A percentile compares a stretch with the other conserved stretches of the same genome.
Conservation (phyloP, 2,113 vertebrate species). For the Albula goreensis region DNA sequence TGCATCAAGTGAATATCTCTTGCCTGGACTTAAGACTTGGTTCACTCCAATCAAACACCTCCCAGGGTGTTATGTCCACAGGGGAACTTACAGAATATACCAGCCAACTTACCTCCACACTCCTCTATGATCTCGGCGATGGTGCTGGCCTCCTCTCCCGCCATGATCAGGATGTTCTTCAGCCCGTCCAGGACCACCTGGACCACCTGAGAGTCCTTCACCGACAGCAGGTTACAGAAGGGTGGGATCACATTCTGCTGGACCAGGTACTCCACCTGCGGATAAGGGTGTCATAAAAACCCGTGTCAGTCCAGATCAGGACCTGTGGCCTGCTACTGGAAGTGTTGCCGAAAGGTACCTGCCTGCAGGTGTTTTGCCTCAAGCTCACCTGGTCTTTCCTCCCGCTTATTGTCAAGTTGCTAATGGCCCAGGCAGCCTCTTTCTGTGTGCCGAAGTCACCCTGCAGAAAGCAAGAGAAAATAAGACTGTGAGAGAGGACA, state of each 20-base stretch:
- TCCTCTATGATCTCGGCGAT: conserved; percentile 98
- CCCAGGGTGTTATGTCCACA: too few relatives aligned
- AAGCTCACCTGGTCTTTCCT: conserved; percentile 94
- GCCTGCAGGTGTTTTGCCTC: background rate
- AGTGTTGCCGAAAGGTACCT: background rate
- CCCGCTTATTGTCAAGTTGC: conserved; percentile 98
- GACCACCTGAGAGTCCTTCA: conserved; percentile 98
- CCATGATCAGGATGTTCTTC: conserved; percentile 99
- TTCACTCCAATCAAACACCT: too few relatives aligned
- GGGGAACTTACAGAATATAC: too few relatives aligned
- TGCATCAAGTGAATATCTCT: too few relatives aligned
- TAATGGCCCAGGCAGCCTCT: conserved; percentile 99
- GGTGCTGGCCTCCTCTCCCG: conserved; percentile 93
- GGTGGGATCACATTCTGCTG: conserved; percentile 96
- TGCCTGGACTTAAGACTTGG: too few relatives aligned
- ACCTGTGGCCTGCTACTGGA: background rate
- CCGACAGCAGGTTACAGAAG: conserved; percentile 92
- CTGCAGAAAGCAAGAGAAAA: conserved; percentile 71
- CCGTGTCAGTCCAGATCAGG: background rate
- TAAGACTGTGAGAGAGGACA: conserved; percentile 48
- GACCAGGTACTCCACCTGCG: conserved; percentile 95
- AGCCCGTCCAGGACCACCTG: conserved; percentile 97
- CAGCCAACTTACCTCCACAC: conserved; percentile 81
- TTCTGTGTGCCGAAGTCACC: conserved; percentile 99
- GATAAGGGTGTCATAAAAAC: conserved; percentile 46